phyloP scores from a whole-genome alignment of 2,797 vertebrate genomes.

The Buphagus erythrorhynchus region DNA sequence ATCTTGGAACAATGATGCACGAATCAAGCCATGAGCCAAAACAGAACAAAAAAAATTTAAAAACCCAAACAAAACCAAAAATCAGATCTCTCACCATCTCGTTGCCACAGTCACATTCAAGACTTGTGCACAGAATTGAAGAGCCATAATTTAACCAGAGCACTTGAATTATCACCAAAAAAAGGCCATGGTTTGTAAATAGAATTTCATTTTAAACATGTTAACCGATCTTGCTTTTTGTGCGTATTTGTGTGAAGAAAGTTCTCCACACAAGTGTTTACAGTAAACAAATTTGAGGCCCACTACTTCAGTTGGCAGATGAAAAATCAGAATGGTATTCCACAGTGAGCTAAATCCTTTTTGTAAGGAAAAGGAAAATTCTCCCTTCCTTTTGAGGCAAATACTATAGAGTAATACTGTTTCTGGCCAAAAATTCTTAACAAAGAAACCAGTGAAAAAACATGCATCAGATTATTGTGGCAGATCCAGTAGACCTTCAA shows the following conservation, averaged over 20 bases:
- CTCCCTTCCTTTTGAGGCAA: not conserved
- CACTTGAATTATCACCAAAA: not conserved
- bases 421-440: not conserved
- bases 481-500: not conserved
- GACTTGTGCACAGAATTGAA: not conserved
- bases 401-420: not conserved
- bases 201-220: not conserved
- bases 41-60: not conserved
- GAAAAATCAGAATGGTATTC: not conserved
- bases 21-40: not conserved
- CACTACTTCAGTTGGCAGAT: not conserved
- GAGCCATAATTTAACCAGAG: not conserved
- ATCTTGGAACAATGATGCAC: not conserved
- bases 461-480: not conserved
- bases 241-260: not conserved
- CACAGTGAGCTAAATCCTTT: not conserved
- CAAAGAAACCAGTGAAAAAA: not conserved
- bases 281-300: not conserved
- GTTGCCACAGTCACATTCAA: not conserved
- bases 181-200: not conserved
- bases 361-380: not conserved
- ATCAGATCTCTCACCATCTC: accelerated
- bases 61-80: not conserved
- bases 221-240: not conserved
- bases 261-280: not conserved